Evolutionary conservation across 1,140 invertebrate genomes (phyloP).

Genomic region (Aporrectodea caliginosa): DNA sequence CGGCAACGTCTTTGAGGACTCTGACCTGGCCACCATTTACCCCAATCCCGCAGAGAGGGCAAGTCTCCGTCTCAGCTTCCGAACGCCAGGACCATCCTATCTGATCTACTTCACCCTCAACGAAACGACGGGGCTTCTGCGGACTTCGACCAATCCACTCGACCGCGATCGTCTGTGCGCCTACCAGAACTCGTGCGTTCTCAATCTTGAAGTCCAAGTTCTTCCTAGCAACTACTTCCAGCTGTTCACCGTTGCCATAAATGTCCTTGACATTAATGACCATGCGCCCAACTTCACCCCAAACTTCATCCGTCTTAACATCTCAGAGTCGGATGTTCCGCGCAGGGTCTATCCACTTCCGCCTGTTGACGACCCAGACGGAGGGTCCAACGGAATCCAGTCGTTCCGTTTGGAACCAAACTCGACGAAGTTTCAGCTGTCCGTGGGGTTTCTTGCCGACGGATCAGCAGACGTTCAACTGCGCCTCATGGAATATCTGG

Average conservation of each 20-base stretch:
- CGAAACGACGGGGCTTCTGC: slow-evolving; percentile 22
- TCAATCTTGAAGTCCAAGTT: slow-evolving; percentile 22
- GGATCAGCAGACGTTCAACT: slow-evolving; percentile 15
- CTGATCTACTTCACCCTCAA: slow-evolving; percentile 26
- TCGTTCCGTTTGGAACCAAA: neutral
- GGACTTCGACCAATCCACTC: slow-evolving; percentile 13
- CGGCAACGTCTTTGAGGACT: slow-evolving; percentile 15
- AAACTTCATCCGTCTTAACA: slow-evolving; percentile 35
- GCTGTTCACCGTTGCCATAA: slow-evolving; percentile 45
- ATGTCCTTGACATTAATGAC: slow-evolving; percentile 77
- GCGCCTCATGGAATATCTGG: slow-evolving; percentile 19
- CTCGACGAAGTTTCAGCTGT: slow-evolving; percentile 26
- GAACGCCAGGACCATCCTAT: slow-evolving; percentile 1
- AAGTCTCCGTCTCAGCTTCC: slow-evolving; percentile 21
- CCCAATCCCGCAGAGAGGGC: neutral
- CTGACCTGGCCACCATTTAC: neutral
- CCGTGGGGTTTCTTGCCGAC: slow-evolving; percentile 18
- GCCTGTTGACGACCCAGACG: slow-evolving; percentile 23
- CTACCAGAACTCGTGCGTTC: neutral
- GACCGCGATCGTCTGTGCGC: slow-evolving; percentile 30
- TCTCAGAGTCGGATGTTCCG: slow-evolving; percentile 54
- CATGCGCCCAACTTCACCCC: slow-evolving; percentile 76
- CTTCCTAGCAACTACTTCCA: slow-evolving; percentile 28
- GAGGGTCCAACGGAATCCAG: slow-evolving; percentile 13
- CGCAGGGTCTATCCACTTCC: slow-evolving; percentile 62